These are phyloP conservation scores for Vannuccia rotundouncinata DNA, from an alignment of 2,888 invertebrate genomes.

Conservation along the genomic window DNA sequence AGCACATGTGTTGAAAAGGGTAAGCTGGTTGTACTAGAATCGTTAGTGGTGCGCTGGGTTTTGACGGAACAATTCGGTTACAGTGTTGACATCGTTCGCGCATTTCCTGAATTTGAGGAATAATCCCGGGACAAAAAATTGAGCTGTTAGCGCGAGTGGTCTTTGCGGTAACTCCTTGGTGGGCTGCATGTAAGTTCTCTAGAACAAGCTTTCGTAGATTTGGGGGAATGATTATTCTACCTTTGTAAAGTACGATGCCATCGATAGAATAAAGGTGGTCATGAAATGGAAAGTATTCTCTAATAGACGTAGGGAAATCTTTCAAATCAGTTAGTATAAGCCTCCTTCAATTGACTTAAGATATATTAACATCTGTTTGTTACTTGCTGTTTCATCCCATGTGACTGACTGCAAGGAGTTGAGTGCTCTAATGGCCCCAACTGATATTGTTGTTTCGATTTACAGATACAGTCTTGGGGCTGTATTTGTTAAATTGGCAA, in stretches of 20 bases:
- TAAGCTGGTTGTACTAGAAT: neutral
- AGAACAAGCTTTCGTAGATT: conserved; percentile 7
- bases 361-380: neutral
- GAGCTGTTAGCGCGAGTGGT: conserved; percentile 41
- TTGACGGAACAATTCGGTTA: conserved; percentile 17
- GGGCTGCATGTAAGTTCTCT: conserved; percentile 16
- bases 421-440: neutral
- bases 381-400: conserved; percentile 14
- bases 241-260: conserved; percentile 12
- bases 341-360: neutral
- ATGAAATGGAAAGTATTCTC: neutral
- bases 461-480: too few species aligned
- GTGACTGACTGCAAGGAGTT: conserved; percentile 19
- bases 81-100: neutral
- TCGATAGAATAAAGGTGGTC: neutral
- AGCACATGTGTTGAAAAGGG: conserved; percentile 37
- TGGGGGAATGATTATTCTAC: neutral
- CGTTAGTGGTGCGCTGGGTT: neutral
- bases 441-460: neutral
- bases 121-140: conserved; percentile 40
- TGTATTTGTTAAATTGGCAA: neutral
- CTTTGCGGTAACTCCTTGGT: neutral
- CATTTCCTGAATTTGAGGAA: conserved; percentile 5
- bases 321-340: neutral
- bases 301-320: neutral